Evolutionary conservation across 1,140 invertebrate genomes (phyloP), one percentile per base, ranked within the genome.

Genomic region (Brachionus rubens): DNA sequence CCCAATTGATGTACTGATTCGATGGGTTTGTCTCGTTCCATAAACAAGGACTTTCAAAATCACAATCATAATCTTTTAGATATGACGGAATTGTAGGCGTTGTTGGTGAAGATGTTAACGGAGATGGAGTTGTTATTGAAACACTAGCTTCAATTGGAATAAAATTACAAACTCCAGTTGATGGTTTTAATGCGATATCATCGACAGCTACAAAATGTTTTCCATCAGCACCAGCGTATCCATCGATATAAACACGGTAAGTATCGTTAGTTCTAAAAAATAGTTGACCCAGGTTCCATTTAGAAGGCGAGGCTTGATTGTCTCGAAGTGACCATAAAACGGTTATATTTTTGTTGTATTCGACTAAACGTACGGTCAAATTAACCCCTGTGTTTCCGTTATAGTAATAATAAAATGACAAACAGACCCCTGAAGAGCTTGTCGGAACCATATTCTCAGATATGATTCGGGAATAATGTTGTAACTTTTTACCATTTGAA

Each of bases 341-440:
- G 0, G 16, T 48, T 21, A 48, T 2, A 16, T 28, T 16, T 70
- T 48, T 48, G 14, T 70, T 48, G 14, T 48, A 50, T 19, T 48
- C 46, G 7, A 14, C 26, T 33, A 48, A 6, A 10, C 28, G 12
- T 21, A 70, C 30, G 2, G 65, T 70, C 14, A 70, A 28, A 48
- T 70, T 70, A 30, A 48, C 65, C 7, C 43, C 46, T 19, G 65
- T 33, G 30, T 28, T 12, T 30, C 65, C 65, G 33, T 70, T 70
- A 30, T 30, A 14, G 78, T 81, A 82, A 78, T 84, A 85, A 79
- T 80, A 85, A 54, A 70, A 70, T 30, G 43, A 48, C 9, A 56
- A 30, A 47, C 43, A 76, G 36, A 40, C 24, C 1, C 59, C 59
- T 14, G 36, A 30, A 14, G 33, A 41, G 12, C 59, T 65, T 12